Conservation (phyloP, 2,797 vertebrate species). For the Spinus olivaceus region DNA sequence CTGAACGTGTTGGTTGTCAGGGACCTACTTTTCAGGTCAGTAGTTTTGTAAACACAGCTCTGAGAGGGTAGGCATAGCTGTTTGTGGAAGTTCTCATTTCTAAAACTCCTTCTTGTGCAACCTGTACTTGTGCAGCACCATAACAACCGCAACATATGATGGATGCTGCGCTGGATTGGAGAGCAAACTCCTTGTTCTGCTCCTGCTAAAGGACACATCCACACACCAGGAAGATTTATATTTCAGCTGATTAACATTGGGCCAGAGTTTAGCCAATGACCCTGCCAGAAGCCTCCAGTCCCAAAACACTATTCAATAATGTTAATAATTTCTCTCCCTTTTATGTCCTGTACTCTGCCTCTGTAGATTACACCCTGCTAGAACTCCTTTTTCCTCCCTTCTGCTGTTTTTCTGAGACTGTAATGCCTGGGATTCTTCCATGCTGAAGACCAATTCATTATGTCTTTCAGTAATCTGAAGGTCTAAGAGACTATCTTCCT, state of each 20-base stretch:
- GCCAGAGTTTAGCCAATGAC: neutral
- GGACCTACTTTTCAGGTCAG: neutral
- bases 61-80: neutral
- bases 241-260: neutral
- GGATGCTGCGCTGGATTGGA: neutral
- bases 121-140: neutral
- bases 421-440: neutral
- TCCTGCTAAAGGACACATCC: neutral
- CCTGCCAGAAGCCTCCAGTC: neutral
- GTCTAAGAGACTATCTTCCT: neutral
- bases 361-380: neutral
- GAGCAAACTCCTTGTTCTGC: neutral
- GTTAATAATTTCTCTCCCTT: neutral
- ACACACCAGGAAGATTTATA: neutral
- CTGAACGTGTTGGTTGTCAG: slow-evolving; percentile 23
- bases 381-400: neutral
- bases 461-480: neutral
- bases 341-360: neutral
- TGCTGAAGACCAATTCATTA: neutral
- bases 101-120: neutral
- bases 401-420: neutral
- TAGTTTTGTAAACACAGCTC: neutral
- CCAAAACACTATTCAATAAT: neutral
- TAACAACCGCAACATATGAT: accelerated
- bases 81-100: neutral